Percentiles rank a stretch among this genome's conserved stretches.
Conservation (phyloP, 2,888 invertebrate genomes). For the Syritta pipiens region DNA sequence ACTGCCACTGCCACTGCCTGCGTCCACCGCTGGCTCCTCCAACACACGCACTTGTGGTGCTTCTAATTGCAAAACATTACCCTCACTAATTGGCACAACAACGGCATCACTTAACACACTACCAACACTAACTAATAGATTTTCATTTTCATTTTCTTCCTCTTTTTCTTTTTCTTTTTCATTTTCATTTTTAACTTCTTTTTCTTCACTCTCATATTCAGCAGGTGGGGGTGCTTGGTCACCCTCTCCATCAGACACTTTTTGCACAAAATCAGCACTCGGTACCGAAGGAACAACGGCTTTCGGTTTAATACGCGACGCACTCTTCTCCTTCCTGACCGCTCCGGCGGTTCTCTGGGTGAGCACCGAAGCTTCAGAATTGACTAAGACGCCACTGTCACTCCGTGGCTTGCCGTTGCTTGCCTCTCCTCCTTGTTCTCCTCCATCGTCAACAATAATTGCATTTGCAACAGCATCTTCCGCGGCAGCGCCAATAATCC, state of each 20-base stretch:
- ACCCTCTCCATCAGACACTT: conserved; percentile 3
- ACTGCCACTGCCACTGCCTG: not conserved
- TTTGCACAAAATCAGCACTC: conserved; percentile 10
- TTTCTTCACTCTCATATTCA: conserved; percentile 24
- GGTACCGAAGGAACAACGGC: conserved; percentile 34
- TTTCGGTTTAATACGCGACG: conserved; percentile 40
- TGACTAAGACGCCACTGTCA: conserved; percentile 18
- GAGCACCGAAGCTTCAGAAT: no score
- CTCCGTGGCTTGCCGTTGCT: no score
- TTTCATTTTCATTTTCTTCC: no score
- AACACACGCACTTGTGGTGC: conserved; percentile 31
- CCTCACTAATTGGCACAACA: conserved; percentile 44
- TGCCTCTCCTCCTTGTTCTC: not conserved
- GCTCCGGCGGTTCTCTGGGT: conserved; percentile 17
- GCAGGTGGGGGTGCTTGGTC: not conserved
- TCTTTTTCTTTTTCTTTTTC: no score
- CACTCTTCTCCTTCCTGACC: conserved; percentile 41
- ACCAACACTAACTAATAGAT: conserved; percentile 39
- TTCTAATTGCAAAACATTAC: conserved; percentile 43
- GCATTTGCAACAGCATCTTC: conserved; percentile 24
- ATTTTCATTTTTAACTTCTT: no score
- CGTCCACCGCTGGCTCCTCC: conserved; percentile 21
- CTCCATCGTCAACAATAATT: conserved; percentile 3
- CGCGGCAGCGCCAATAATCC: conserved; percentile 44
- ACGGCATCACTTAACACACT: conserved; percentile 50